phyloP scores from a whole-genome alignment of 2,888 invertebrate genomes.

The Artemia sp. region DNA sequence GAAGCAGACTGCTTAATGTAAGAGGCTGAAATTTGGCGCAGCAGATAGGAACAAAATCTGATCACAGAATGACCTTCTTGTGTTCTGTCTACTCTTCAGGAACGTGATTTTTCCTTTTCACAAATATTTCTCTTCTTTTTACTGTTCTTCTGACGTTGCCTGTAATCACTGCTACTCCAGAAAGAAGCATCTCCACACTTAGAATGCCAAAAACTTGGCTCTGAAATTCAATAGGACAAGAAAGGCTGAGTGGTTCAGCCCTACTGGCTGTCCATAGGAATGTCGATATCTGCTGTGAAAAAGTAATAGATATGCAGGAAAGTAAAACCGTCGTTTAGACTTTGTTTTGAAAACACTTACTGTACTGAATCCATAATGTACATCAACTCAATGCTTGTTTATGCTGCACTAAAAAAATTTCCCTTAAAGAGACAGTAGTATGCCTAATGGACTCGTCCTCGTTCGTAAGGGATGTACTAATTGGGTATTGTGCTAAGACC shows the following conservation, averaged over 20 bases:
- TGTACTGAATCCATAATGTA: too few relatives aligned
- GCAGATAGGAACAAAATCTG: background rate
- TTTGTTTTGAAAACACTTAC: too few relatives aligned
- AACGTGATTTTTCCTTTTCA: background rate
- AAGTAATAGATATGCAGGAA: too few relatives aligned
- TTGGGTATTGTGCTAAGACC: too few relatives aligned
- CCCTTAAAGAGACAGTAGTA: too few relatives aligned
- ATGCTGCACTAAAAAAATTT: too few relatives aligned
- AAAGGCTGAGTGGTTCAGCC: background rate
- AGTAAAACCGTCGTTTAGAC: too few relatives aligned
- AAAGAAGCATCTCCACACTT: background rate
- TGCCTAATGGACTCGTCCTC: too few relatives aligned
- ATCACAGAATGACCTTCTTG: background rate
- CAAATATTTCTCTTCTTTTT: slow-evolving; percentile 6
- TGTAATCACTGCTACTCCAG: background rate
- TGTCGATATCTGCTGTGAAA: too few relatives aligned
- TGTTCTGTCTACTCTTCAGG: slow-evolving; percentile 1
- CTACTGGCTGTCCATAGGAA: too few relatives aligned
- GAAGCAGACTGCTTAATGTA: slow-evolving; percentile 5
- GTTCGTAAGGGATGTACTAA: too few relatives aligned
- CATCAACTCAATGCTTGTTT: too few relatives aligned
- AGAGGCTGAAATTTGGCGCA: background rate
- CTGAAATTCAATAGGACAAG: background rate
- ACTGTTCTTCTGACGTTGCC: background rate
- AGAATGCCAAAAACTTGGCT: slow-evolving; percentile 2